phyloP scores from a whole-genome alignment of 1,140 invertebrate species.

The Aphis craccivora region DNA sequence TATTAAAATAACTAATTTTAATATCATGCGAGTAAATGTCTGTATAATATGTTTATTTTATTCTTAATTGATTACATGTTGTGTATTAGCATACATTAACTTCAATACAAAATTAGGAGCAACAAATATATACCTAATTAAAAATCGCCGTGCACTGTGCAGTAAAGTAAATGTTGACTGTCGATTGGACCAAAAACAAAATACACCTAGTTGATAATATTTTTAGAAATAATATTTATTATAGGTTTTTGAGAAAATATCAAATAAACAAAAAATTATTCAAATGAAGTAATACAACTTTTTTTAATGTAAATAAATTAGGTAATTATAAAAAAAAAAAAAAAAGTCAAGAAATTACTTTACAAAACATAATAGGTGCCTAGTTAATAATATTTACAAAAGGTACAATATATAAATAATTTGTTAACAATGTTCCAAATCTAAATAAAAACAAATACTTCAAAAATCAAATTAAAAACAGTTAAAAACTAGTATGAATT shows the following conservation, averaged over 20 bases:
- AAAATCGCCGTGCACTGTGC: no score
- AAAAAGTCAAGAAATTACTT: not conserved
- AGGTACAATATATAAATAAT: not conserved
- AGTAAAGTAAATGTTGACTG: no score
- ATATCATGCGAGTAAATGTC: no score
- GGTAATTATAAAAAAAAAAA: not conserved
- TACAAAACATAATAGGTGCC: not conserved
- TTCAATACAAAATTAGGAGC: no score
- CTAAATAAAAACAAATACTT: conserved; percentile 15
- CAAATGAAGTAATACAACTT: conserved; percentile 14
- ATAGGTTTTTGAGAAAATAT: not conserved
- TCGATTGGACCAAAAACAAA: not conserved
- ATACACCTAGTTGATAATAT: not conserved
- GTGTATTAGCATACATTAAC: no score
- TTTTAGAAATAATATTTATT: not conserved
- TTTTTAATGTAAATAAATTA: not conserved
- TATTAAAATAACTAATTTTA: no score
- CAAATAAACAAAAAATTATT: not conserved
- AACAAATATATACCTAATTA: no score
- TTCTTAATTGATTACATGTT: no score
- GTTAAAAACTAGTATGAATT: not conserved
- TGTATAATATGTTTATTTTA: no score
- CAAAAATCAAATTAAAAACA: not conserved
- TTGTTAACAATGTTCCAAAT: not conserved
- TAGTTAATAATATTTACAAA: not conserved